Evolutionary conservation across 1,140 invertebrate genomes (phyloP).

Genomic region (Sycobia sp.): DNA sequence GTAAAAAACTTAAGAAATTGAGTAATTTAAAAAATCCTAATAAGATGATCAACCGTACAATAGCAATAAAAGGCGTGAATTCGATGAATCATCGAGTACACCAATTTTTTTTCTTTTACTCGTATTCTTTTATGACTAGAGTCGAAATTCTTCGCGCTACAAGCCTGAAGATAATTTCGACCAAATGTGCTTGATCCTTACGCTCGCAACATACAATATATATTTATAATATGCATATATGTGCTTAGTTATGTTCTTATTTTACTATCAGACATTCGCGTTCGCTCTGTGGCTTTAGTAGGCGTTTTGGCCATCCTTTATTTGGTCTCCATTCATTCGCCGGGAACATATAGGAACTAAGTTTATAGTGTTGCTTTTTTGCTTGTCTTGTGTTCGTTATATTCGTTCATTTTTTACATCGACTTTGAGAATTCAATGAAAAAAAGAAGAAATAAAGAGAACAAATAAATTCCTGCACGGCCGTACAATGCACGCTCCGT

Average conservation of each 20-base stretch:
- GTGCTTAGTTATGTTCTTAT: neutral
- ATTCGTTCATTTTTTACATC: neutral
- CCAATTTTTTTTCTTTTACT: conserved; percentile 2
- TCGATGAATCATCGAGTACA: neutral
- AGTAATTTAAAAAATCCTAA: neutral
- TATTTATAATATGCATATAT: neutral
- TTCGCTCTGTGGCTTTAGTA: neutral
- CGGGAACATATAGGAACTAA: conserved; percentile 54
- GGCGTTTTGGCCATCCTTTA: neutral
- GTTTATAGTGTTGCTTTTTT: conserved; percentile 20
- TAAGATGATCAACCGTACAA: neutral
- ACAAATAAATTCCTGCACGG: too few relatives aligned
- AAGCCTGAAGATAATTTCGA: conserved; percentile 20
- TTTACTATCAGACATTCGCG: neutral
- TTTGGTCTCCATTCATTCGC: conserved; percentile 32
- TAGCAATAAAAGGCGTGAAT: too few relatives aligned
- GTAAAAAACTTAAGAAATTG: conserved; percentile 9
- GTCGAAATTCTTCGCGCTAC: conserved; percentile 34
- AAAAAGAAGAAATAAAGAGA: neutral
- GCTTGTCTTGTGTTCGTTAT: neutral
- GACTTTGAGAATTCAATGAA: neutral
- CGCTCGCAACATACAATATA: conserved; percentile 15
- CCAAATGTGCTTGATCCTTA: conserved; percentile 30
- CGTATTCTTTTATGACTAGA: conserved; percentile 50
- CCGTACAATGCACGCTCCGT: too few relatives aligned